Evolutionary conservation across 2,888 invertebrate genomes (phyloP), one percentile per base, ranked within the genome.

Genomic region (Trichopoda pennipes): DNA sequence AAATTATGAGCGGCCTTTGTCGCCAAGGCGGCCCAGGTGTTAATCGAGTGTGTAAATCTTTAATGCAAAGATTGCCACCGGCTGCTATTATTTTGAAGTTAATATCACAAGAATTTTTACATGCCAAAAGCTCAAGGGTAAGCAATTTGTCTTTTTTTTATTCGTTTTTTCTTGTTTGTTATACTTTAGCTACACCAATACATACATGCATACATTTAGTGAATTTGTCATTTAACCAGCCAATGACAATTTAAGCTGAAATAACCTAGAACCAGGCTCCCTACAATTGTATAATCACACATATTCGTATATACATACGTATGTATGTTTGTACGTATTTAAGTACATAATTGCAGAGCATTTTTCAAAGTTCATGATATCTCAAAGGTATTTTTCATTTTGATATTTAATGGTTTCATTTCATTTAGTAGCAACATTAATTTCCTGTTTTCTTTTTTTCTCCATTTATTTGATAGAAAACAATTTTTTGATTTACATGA

Each of bases 21-120:
- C 88, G 91, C 1, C 91, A 91, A 75, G 91, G 90, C 9, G 91
- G 90, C 28, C 88, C 90, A 3, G 91, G 91, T 2, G 89, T 91
- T 10, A 91, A 91, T 85, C 88, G 90, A n/a, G 90, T 90, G n/a
- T 90, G 91, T 69, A 91, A 91, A 82, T 87, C 90, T 3, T 86
- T 92, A 66, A 92, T 92, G 92, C 90, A 92, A 84, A 89, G 91
- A 35, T 86, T 92, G 44, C 90, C 91, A 47, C 91, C 92, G 2
- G 90, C 91, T 19, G 89, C 90, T 9, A 91, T 92, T 85, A 91
- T 92, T 60, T 87, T 91, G 56, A 90, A 91, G 72, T 86, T 91
- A 44, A 86, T 91, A 47, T 89, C 91, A 12, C 89, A 90, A 32
- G 91, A 91, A n/a, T 91, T 91, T 86, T 86, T 91, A 32, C 91